Evolutionary conservation across 2,113 vertebrate species (phyloP), one percentile per base, ranked within the genome.

Genomic region (Pardalotus punctatus): DNA sequence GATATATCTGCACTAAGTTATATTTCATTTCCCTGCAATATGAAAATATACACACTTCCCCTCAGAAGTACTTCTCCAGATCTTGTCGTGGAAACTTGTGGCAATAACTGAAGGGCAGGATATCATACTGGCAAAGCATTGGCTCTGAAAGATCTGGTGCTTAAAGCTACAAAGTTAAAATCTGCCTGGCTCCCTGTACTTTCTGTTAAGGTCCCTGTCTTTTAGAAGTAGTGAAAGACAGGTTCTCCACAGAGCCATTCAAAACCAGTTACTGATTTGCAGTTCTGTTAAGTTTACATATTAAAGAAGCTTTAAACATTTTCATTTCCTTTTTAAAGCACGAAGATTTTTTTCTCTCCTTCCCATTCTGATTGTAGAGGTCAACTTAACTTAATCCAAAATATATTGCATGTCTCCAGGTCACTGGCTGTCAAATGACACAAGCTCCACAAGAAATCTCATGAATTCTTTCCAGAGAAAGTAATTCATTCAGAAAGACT

Each of bases 381-480:
- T 93, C 88, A 96, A 31, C 28, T 78, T 83, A 92, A 89, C 60
- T 93, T 94, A 90, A 83, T 84, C 69, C 93, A 70, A 95, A 94
- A 82, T 92, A 86, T 53, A 86, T 70, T 86, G 51, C 80, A 61
- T 90, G 35, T 92, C 67, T 79, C 66, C 79, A 91, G 82, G 79
- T 90, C 89, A 80, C 36, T 74, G 56, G 51, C 36, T 10, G 8
- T 81, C 47, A 87, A 77, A 93, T 31, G 69, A 86, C 69, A 90
- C 60, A 42, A 81, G 42, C 27, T 65, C 57, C 48, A 36, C 56
- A 79, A 88, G 93, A 94, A 85, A 42, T 21, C 45, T 78, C 31
- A 36, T 35, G 6, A 79, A 88, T 48, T 57, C 83, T 94, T 90
- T 78, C 47, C 35, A 40, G 47, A 79, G 79, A 80, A 94, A 88